These are phyloP conservation scores for Merluccius polli DNA, from an alignment of 2,797 vertebrate genomes.

Conservation along the genomic window DNA sequence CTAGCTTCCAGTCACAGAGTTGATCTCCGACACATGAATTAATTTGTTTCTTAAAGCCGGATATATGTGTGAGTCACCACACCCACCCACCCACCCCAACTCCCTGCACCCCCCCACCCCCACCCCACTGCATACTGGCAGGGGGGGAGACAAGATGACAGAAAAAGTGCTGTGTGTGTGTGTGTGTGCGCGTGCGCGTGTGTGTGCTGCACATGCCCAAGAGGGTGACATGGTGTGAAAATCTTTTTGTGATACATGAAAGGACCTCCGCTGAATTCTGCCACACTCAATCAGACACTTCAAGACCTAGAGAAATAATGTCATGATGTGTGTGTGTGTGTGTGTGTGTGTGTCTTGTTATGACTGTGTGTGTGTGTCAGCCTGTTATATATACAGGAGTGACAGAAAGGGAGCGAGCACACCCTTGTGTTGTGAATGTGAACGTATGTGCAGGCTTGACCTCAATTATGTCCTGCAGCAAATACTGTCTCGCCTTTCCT, in stretches of 20 bases:
- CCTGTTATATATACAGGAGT: neutral
- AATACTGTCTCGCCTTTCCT: neutral
- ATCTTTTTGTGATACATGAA: conserved; percentile 51
- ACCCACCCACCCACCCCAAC: neutral
- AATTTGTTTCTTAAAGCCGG: conserved; percentile 68
- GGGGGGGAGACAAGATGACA: conserved; percentile 62
- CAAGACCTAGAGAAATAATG: conserved; percentile 49
- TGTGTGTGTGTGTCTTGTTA: neutral
- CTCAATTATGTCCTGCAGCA: neutral
- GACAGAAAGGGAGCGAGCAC: neutral
- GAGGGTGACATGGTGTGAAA: conserved; percentile 37
- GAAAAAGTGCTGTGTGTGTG: conserved; percentile 31
- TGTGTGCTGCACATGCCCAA: neutral
- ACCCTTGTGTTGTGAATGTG: neutral
- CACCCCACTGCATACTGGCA: conserved; percentile 44
- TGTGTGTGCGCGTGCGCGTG: conserved; percentile 8
- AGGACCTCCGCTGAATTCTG: conserved; percentile 58
- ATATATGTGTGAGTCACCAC: conserved; percentile 44
- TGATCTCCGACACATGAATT: conserved; percentile 66
- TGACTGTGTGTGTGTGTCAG: neutral
- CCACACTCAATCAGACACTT: conserved; percentile 60
- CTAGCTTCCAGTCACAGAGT: conserved; percentile 50
- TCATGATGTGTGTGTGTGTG: conserved; percentile 23
- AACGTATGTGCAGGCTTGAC: neutral
- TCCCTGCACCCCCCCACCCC: too few relatives aligned